Percentiles rank a stretch among this genome's conserved stretches.
phyloP scores from a whole-genome alignment of 2,888 invertebrate species.

The Beris morrisii region DNA sequence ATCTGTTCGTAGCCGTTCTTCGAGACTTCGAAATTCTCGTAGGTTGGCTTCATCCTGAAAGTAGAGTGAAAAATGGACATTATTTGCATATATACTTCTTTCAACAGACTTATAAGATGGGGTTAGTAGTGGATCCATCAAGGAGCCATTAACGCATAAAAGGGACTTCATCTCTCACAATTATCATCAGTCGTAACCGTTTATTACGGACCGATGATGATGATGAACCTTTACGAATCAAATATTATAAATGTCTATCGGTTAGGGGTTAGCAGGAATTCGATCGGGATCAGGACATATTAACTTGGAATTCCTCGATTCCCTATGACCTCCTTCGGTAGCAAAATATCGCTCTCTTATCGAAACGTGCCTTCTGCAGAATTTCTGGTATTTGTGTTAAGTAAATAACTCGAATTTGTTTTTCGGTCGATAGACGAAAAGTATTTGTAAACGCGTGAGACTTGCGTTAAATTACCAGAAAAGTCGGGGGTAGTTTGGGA shows the following conservation, averaged over 20 bases:
- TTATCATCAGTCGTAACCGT: too few species aligned
- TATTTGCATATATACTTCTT: conserved; percentile 15
- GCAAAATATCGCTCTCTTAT: not conserved
- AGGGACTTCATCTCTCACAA: too few species aligned
- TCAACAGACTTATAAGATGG: too few species aligned
- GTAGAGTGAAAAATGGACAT: not conserved
- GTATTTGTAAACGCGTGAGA: conserved; percentile 34
- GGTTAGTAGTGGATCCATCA: too few species aligned
- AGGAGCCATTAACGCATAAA: too few species aligned
- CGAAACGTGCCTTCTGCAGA: conserved; percentile 36
- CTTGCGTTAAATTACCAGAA: conserved; percentile 15
- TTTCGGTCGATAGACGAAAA: not conserved
- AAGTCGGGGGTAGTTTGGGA: not conserved
- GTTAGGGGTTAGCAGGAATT: not conserved
- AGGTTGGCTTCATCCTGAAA: conserved; percentile 43
- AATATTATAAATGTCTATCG: too few species aligned
- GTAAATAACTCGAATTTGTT: conserved; percentile 36
- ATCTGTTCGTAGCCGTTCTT: conserved; percentile 53
- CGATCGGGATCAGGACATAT: not conserved
- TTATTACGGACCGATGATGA: too few species aligned
- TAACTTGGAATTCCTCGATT: not conserved
- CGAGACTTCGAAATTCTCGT: conserved; percentile 52
- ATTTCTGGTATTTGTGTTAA: conserved; percentile 40
- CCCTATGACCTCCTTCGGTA: not conserved
- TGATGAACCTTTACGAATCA: too few species aligned